A percentile compares a stretch with the other conserved stretches of the same genome.
phyloP scores from a whole-genome alignment of 2,888 invertebrate species.

The Leptopterna dolabrata region DNA sequence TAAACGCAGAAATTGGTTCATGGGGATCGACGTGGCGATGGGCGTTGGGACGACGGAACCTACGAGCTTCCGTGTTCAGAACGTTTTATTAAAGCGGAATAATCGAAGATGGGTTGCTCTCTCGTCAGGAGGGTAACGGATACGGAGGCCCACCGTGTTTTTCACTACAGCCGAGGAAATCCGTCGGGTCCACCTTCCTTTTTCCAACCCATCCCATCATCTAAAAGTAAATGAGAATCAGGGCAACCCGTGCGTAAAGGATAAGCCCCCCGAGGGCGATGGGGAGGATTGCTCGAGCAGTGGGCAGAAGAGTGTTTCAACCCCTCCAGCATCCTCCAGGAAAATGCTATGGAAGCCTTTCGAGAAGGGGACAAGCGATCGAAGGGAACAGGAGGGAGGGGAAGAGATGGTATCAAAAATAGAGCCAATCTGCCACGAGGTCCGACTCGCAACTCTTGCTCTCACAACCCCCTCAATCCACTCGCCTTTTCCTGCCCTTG shows the following conservation, averaged over 20 bases:
- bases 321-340: background rate
- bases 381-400: background rate
- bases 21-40: too few species aligned
- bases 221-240: slow-evolving; percentile 50
- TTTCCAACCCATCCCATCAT: background rate
- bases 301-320: background rate
- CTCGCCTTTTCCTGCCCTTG: background rate
- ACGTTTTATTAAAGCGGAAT: background rate
- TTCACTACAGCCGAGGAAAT: background rate
- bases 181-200: background rate
- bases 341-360: background rate
- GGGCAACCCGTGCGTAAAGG: slow-evolving; percentile 48
- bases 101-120: background rate
- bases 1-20: too few species aligned
- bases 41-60: too few species aligned
- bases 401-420: slow-evolving; percentile 51
- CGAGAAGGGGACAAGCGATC: background rate
- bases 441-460: slow-evolving; percentile 6
- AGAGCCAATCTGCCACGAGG: slow-evolving; percentile 43
- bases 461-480: background rate
- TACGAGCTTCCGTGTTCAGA: background rate
- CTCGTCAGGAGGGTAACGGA: background rate
- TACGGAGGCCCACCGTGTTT: background rate
- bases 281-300: background rate
- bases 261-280: background rate